Evolutionary conservation across 2,888 invertebrate species (phyloP).

Genomic region (Phania funesta): DNA sequence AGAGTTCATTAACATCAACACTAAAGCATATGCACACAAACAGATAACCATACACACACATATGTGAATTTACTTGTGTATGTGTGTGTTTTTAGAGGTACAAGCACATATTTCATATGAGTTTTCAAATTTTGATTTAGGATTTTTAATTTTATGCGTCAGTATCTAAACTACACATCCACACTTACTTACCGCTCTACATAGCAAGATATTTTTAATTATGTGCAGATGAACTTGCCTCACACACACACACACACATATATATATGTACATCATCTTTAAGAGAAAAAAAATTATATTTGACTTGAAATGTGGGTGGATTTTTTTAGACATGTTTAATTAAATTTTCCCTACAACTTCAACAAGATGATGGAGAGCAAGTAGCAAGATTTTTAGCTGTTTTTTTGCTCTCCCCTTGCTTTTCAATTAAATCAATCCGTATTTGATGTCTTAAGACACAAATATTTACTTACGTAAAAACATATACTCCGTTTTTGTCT

Average conservation of each 20-base stretch:
- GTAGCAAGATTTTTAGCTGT: conserved; percentile 22
- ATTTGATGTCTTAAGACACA: conserved; percentile 62
- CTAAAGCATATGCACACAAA: neutral
- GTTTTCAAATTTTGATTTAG: conserved; percentile 67
- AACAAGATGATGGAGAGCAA: neutral
- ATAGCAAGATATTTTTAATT: conserved; percentile 58
- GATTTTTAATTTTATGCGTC: conserved; percentile 68
- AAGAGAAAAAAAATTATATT: conserved; percentile 37
- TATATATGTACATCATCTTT: neutral
- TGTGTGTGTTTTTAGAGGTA: conserved; percentile 1
- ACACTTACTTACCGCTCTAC: neutral
- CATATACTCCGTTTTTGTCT: neutral
- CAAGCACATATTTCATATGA: conserved; percentile 52
- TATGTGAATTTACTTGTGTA: neutral
- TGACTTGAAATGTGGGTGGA: conserved; percentile 59
- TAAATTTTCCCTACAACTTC: conserved; percentile 53
- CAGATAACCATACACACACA: neutral
- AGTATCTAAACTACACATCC: conserved; percentile 24
- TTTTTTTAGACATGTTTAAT: conserved; percentile 63
- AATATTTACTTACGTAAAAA: conserved; percentile 57
- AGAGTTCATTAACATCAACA: conserved; percentile 48
- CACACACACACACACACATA: neutral
- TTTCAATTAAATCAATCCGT: conserved; percentile 66
- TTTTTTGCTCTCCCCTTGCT: conserved; percentile 17
- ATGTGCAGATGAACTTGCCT: conserved; percentile 58